Evolutionary conservation across 2,888 invertebrate genomes (phyloP), one percentile per base, ranked within the genome.

Genomic region (Dryadula phaetusa): DNA sequence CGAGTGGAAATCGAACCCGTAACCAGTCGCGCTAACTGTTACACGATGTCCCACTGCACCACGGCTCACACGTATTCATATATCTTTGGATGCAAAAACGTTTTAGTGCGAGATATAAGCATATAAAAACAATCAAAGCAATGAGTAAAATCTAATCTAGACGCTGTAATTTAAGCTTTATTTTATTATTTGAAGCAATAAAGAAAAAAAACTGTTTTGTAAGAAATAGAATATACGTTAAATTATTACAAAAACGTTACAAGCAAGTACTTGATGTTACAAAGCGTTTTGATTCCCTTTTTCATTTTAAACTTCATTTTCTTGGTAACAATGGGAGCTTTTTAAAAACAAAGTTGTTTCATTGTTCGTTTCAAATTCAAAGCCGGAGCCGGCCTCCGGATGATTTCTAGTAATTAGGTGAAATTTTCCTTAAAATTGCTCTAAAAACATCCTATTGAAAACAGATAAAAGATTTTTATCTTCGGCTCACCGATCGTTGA

Each of bases 371-470:
- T 64, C 62, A 52, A 47, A 63, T 58, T 60, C 64, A 69, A 72
- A 69, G 64, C 47, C 58, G 47, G 61, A 47, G 62, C 54, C 37
- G 61, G 52, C 42, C 25, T 56, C 62, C 46, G 85, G 77, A 77
- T 77, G 76, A 80, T 80, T 72, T 76, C 70, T 74, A 77, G 84
- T 88, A 89, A 90, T 90, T 88, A 90, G 81, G 82, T 82, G 80
- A 83, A 82, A 85, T 85, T 86, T 85, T 81, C 82, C 84, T 83
- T 79, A 77, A 80, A 80, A 83, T 84, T 80, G 78, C 75, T 79
- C 79, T 77, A 81, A 82, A 88, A 90, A 87, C 84, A 88, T 88
- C 84, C 82, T 77, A 84, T 89, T 90, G 79, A 88, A 74, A 76
- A 70, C 72, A 80, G 85, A 86, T 89, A 86, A 88, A 88, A 87